Conservation (phyloP, 2,888 invertebrate genomes). For the Leistus spinibarbis region DNA sequence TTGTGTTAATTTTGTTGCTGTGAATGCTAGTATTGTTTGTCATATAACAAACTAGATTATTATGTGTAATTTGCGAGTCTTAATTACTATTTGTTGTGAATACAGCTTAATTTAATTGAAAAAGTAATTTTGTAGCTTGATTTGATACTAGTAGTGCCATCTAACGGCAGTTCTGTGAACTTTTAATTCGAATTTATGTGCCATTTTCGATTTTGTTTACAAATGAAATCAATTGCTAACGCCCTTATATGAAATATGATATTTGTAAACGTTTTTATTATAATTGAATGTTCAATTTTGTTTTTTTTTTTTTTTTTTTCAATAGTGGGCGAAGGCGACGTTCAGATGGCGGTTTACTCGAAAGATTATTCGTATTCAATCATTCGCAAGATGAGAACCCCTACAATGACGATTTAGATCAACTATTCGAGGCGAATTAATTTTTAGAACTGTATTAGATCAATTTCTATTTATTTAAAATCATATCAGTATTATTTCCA, state of each 20-base stretch:
- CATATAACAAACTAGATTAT: too few species aligned
- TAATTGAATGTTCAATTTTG: slow-evolving; percentile 1
- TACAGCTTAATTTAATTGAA: too few species aligned
- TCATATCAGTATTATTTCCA: slow-evolving; percentile 23
- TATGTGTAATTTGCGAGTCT: too few species aligned
- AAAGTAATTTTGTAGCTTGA: not conserved
- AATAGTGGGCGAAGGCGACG: slow-evolving; percentile 54
- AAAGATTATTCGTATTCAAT: slow-evolving; percentile 46
- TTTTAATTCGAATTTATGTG: not conserved
- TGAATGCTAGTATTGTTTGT: too few species aligned
- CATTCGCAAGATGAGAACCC: slow-evolving; percentile 42
- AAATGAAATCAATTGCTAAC: slow-evolving; percentile 16
- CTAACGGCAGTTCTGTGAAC: not conserved
- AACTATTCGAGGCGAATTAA: slow-evolving; percentile 29
- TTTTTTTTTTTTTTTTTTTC: slow-evolving; percentile 36
- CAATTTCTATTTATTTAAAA: not conserved
- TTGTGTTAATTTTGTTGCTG: too few species aligned
- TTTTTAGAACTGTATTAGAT: not conserved
- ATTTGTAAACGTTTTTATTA: slow-evolving; percentile 11
- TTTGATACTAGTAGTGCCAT: not conserved
- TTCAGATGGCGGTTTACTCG: slow-evolving; percentile 46
- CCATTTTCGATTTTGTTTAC: slow-evolving; percentile 15
- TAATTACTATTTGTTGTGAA: too few species aligned
- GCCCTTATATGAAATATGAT: slow-evolving; percentile 16
- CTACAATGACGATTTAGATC: slow-evolving; percentile 21